phyloP scores from a whole-genome alignment of 2,797 vertebrate species.

The Microtus agrestis region DNA sequence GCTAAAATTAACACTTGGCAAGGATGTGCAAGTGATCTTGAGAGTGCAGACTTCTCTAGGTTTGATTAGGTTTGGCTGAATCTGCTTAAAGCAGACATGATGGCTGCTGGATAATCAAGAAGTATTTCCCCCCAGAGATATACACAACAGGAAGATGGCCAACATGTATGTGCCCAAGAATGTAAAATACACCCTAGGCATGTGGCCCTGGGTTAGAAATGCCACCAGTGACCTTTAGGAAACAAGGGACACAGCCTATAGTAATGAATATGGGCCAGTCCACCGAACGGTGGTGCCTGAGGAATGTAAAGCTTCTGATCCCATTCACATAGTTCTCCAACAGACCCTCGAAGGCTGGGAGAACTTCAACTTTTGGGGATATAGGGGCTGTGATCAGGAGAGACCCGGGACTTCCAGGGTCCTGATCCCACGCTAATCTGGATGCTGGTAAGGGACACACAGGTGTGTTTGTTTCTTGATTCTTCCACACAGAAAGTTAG shows the following conservation, averaged over 20 bases:
- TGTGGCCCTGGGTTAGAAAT: not conserved
- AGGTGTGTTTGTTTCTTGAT: not conserved
- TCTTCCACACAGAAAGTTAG: fast-evolving
- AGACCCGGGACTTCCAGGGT: fast-evolving
- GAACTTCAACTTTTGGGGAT: not conserved
- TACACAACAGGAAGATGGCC: not conserved
- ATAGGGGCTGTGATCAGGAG: fast-evolving
- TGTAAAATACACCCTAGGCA: fast-evolving
- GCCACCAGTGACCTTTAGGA: fast-evolving
- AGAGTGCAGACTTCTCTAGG: not conserved
- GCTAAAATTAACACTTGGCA: not conserved
- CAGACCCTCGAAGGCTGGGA: not conserved
- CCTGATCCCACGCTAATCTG: no score
- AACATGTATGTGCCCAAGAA: not conserved
- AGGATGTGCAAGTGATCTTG: not conserved
- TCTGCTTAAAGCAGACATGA: not conserved
- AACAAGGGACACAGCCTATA: not conserved
- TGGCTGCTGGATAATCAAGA: not conserved
- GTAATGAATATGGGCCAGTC: fast-evolving
- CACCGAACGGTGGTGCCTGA: fast-evolving
- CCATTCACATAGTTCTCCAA: fast-evolving
- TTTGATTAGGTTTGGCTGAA: not conserved
- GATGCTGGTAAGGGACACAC: no score
- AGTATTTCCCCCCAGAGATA: not conserved
- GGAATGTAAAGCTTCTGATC: fast-evolving